Percentiles rank a stretch among this genome's conserved stretches.
Conservation (phyloP, 2,888 invertebrate species). For the Hipparchia semele region DNA sequence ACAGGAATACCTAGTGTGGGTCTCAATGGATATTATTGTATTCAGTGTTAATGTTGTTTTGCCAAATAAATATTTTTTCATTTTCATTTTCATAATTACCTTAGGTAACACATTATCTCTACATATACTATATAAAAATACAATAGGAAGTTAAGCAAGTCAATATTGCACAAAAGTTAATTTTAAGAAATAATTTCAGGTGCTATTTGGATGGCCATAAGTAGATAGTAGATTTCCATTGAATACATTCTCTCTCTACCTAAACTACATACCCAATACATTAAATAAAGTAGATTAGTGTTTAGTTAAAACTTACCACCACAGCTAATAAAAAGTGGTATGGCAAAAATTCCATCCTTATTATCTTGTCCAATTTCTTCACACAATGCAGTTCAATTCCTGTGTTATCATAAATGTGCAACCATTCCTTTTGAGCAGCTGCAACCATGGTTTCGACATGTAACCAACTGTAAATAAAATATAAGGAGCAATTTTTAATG, state of each 20-base stretch:
- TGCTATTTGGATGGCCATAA: too few species aligned
- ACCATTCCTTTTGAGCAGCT: slow-evolving; percentile 98
- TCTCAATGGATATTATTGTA: too few species aligned
- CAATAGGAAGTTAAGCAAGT: too few species aligned
- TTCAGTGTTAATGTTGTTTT: too few species aligned
- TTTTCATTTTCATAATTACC: too few species aligned
- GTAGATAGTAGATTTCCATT: too few species aligned
- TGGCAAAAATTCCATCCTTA: slow-evolving; percentile 96
- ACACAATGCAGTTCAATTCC: slow-evolving; percentile 99
- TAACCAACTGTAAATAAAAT: slow-evolving; percentile 85
- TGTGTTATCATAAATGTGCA: slow-evolving; percentile 97
- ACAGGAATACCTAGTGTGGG: too few species aligned
- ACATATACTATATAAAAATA: too few species aligned
- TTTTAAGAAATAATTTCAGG: too few species aligned
- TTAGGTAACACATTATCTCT: too few species aligned
- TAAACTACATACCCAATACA: not conserved
- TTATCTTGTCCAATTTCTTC: slow-evolving; percentile 90
- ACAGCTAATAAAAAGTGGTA: slow-evolving; percentile 97
- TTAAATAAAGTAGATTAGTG: not conserved
- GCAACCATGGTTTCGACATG: slow-evolving; percentile 99
- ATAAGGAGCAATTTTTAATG: not conserved
- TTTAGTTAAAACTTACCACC: slow-evolving; percentile 82
- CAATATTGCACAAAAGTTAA: too few species aligned
- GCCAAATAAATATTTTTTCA: too few species aligned
- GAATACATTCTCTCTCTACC: not conserved